Conservation (phyloP, 2,888 invertebrate species). For the Mesorhabditis spiculigera region DNA sequence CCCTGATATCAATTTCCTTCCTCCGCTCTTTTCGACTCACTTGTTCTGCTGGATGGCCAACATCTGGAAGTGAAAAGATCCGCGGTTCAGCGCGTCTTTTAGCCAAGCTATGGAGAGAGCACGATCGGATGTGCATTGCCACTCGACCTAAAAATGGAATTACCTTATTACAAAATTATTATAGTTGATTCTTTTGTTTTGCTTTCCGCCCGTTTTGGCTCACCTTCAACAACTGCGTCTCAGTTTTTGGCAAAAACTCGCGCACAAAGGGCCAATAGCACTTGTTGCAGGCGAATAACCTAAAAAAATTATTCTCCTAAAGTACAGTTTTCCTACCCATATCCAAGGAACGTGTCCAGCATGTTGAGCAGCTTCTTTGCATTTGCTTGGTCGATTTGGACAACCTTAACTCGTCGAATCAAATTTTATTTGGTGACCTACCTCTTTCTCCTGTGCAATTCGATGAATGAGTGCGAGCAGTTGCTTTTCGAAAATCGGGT, state of each 20-base stretch:
- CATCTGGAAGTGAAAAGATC: constrained; percentile 45
- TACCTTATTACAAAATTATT: neutral
- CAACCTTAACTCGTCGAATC: constrained; percentile 16
- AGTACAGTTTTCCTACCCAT: constrained; percentile 27
- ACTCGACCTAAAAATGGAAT: constrained; percentile 12
- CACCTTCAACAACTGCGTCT: constrained; percentile 30
- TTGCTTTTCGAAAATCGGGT: neutral
- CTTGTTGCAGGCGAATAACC: constrained; percentile 32
- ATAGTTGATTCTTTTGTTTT: neutral
- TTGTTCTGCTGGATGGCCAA: constrained; percentile 32
- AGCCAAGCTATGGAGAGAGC: constrained; percentile 48
- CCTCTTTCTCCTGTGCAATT: constrained; percentile 3
- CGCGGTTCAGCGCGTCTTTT: constrained; percentile 47
- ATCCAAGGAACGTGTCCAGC: constrained; percentile 40
- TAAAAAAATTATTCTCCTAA: constrained; percentile 15
- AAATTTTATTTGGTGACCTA: neutral
- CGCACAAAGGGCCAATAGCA: constrained; percentile 46
- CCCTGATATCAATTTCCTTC: neutral
- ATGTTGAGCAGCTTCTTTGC: constrained; percentile 33
- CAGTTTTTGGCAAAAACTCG: constrained; percentile 42
- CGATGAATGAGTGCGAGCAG: neutral
- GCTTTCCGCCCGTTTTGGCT: neutral
- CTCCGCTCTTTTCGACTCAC: constrained; percentile 12
- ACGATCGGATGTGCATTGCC: constrained; percentile 24
- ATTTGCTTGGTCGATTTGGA: constrained; percentile 22